Evolutionary conservation across 2,797 vertebrate genomes (phyloP), one percentile per base, ranked within the genome.

Genomic region (Sebastes trivittatus): DNA sequence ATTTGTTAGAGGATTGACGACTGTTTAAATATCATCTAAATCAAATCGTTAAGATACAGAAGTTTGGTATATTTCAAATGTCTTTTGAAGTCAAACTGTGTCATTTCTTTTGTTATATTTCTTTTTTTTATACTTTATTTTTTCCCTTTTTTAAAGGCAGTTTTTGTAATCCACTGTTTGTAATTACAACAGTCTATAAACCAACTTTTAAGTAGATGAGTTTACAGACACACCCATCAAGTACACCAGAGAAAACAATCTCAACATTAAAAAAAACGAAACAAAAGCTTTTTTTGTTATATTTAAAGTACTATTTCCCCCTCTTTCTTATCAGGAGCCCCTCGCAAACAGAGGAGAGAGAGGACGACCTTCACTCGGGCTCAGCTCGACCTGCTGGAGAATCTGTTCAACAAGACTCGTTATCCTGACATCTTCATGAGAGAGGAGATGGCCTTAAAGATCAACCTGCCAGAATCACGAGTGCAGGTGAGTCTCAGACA

Each of bases 341-440:
- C 97, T 34, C 95, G 98, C 65, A 99, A 99, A 87, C 98, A 99
- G 95, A 95, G 98, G 85, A 94, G 98, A 64, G 98, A 99, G 87
- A 95, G 98, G 87, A 99, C 98, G 5, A 99, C 98, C 27, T 99
- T 98, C 89, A 98, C 98, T 11, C 96, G 97, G 64, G 97, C 97
- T 1, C 98, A 99, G 93, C 96, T 99, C 58, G 98, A 99, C 2
- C 95, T 99, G 79, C 89, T 99, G 91, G 98, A 99, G 92, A 96
- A 96, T 13, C 95, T 99, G 38, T 99, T 99, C 82, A 95, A 94
- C 88, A 98, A 98, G 94, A 99, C 98, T 10, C 96, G 98, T 63
- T 99, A 99, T 84, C 98, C 98, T 1, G 98, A 99, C 86, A 99
- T 99, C 95, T 99, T 99, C 95, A 98, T 98, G 98, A 92, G 98